phyloP scores from a whole-genome alignment of 2,888 invertebrate species.

The Melanostoma mellinum region DNA sequence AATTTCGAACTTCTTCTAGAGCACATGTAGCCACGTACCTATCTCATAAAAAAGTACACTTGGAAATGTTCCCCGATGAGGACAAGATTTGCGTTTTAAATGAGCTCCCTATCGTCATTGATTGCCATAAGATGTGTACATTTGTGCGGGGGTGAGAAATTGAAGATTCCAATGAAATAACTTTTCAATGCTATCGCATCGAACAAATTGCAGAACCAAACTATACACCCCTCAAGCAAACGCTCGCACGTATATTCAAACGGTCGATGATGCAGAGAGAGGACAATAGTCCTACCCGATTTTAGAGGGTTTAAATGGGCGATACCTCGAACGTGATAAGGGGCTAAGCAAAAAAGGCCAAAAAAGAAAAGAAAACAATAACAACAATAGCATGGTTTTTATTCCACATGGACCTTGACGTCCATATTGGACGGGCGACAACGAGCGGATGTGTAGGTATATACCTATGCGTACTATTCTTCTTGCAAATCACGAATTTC shows the following conservation, averaged over 20 bases:
- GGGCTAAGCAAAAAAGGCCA: slow-evolving; percentile 60
- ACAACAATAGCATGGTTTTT: slow-evolving; percentile 49
- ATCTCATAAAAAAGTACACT: slow-evolving; percentile 49
- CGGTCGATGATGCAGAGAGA: slow-evolving; percentile 49
- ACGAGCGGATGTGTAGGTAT: slow-evolving; percentile 55
- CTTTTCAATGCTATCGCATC: slow-evolving; percentile 65
- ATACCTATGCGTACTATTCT: slow-evolving; percentile 69
- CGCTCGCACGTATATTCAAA: slow-evolving; percentile 46
- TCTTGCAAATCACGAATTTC: slow-evolving; percentile 73
- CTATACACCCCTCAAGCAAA: slow-evolving; percentile 39
- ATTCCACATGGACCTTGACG: slow-evolving; percentile 73
- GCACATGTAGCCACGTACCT: slow-evolving; percentile 62
- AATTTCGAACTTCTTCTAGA: slow-evolving; percentile 40
- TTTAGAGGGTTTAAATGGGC: slow-evolving; percentile 70
- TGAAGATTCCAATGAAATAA: slow-evolving; percentile 53
- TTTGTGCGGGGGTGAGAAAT: slow-evolving; percentile 31
- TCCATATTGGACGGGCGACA: slow-evolving; percentile 61
- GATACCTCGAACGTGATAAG: slow-evolving; percentile 68
- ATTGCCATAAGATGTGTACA: slow-evolving; percentile 35
- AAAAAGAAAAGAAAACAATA: slow-evolving; percentile 46
- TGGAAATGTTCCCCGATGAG: slow-evolving; percentile 50
- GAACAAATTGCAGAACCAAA: slow-evolving; percentile 49
- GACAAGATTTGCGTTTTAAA: slow-evolving; percentile 71
- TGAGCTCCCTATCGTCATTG: slow-evolving; percentile 46
- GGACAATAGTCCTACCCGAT: slow-evolving; percentile 67